phyloP scores from a whole-genome alignment of 2,888 invertebrate genomes.

The Drosophila ustulata region DNA sequence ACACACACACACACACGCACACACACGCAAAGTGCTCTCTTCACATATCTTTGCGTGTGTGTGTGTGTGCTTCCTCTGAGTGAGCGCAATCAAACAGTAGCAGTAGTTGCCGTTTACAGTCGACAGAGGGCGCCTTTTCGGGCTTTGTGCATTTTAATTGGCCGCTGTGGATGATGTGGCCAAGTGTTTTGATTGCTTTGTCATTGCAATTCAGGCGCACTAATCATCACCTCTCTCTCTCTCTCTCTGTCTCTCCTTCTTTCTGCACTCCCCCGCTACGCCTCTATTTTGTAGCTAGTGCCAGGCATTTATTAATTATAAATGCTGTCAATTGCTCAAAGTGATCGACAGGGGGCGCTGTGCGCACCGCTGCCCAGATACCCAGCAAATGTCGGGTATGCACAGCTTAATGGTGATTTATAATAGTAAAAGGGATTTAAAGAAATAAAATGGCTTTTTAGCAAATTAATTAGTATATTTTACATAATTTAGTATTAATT shows the following conservation, averaged over 20 bases:
- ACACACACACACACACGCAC: conserved; percentile 18
- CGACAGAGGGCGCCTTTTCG: conserved; percentile 66
- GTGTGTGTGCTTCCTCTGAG: conserved; percentile 12
- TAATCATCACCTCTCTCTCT: conserved; percentile 55
- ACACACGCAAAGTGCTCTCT: conserved; percentile 8
- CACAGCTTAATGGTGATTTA: background rate
- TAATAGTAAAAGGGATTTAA: background rate
- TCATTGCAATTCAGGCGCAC: conserved; percentile 59
- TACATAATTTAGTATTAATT: background rate
- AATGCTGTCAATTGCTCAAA: conserved; percentile 75
- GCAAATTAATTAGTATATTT: no score
- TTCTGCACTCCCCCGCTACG: background rate
- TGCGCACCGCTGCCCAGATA: conserved; percentile 14
- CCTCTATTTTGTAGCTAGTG: background rate
- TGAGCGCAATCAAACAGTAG: conserved; percentile 59
- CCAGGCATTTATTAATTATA: conserved; percentile 74
- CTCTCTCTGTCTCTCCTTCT: background rate
- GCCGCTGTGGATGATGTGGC: conserved; percentile 58
- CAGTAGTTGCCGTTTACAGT: conserved; percentile 58
- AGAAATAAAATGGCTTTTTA: background rate
- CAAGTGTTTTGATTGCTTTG: conserved; percentile 80
- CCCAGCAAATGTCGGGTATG: background rate
- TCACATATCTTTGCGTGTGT: background rate
- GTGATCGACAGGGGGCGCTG: conserved; percentile 55
- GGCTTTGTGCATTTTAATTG: conserved; percentile 78